These are phyloP conservation scores for Grus americana DNA, from an alignment of 2,113 vertebrate genomes.

Conservation along the genomic window DNA sequence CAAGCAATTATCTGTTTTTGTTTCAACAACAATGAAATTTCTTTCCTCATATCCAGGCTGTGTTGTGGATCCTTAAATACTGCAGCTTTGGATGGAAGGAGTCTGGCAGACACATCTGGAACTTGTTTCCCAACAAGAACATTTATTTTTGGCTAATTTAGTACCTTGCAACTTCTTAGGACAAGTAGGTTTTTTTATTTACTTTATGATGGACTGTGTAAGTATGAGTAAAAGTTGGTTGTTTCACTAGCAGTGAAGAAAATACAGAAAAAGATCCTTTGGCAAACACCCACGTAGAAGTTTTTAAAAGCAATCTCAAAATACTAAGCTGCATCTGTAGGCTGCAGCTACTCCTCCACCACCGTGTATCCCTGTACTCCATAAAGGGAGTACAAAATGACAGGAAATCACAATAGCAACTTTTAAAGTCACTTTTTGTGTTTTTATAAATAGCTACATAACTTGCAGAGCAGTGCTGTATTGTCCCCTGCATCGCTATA, in stretches of 20 bases:
- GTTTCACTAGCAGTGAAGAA: neutral
- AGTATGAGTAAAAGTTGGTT: constrained; percentile 1
- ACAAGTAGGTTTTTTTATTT: neutral
- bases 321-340: constrained; percentile 8
- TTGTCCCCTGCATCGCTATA: neutral
- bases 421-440: neutral
- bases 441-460: neutral
- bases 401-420: neutral
- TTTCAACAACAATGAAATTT: neutral
- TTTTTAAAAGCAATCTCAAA: constrained; percentile 44
- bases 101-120: neutral
- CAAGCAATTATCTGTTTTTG: neutral
- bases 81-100: neutral
- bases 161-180: neutral
- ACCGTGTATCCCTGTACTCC: neutral
- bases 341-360: constrained; percentile 25
- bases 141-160: constrained; percentile 23
- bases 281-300: constrained; percentile 23
- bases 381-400: neutral
- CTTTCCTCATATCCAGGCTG: neutral
- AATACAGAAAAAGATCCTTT: neutral
- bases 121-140: neutral
- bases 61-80: neutral
- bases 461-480: neutral
- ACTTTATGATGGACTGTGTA: neutral